Conservation (phyloP, 2,888 invertebrate genomes). For the Sacculina carcini region DNA sequence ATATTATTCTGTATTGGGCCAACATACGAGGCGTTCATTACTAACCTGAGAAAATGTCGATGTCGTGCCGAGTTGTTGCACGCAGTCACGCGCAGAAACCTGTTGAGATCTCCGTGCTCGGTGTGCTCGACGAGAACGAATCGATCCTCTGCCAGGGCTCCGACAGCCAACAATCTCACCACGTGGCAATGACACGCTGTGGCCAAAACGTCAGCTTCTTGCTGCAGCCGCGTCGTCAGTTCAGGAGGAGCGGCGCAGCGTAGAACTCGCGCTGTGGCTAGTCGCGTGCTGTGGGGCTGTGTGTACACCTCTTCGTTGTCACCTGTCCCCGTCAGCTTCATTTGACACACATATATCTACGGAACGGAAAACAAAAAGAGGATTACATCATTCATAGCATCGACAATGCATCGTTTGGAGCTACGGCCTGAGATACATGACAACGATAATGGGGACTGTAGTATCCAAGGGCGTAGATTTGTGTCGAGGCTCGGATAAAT, state of each 20-base stretch:
- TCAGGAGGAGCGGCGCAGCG: background rate
- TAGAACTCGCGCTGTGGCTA: background rate
- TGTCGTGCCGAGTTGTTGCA: background rate
- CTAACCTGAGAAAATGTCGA: background rate
- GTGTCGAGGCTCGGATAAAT: no score
- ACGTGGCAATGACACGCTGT: background rate
- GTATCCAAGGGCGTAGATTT: no score
- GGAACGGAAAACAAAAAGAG: background rate
- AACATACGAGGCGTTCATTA: no score
- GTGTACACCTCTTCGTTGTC: no score
- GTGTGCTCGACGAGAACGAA: background rate
- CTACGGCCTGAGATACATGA: no score
- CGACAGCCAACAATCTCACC: background rate
- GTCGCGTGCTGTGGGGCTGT: no score
- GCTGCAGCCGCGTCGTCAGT: background rate
- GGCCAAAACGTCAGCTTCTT: background rate
- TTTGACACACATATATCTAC: background rate
- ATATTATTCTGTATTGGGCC: no score
- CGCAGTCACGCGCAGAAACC: background rate
- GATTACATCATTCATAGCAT: background rate
- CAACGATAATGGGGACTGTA: no score
- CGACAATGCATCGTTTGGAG: background rate
- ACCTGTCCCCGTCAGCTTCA: no score
- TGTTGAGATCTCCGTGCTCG: background rate
- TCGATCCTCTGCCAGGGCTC: background rate